Percentiles rank a stretch among this genome's conserved stretches.
Evolutionary conservation across 2,888 invertebrate genomes (phyloP).

Genomic region (Stenodema calcarata): DNA sequence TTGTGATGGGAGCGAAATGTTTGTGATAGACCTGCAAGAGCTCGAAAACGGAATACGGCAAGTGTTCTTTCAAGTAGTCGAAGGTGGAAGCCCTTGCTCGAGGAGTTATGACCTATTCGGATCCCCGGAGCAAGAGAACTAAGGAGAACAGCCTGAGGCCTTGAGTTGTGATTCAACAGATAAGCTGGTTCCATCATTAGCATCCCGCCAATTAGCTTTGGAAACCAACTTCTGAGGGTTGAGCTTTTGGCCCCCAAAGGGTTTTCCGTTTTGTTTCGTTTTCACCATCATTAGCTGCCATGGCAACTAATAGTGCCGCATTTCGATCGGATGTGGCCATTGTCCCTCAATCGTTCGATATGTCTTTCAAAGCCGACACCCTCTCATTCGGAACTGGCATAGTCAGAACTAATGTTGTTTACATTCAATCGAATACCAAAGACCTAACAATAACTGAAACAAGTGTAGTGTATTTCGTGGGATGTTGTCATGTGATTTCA

Average conservation of each 20-base stretch:
- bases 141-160: slow-evolving; percentile 33
- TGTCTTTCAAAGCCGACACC: not conserved
- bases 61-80: not conserved
- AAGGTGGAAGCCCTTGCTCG: not conserved
- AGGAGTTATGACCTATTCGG: slow-evolving; percentile 28
- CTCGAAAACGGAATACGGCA: not conserved
- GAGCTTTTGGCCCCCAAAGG: not conserved
- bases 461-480: not conserved
- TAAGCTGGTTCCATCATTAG: slow-evolving; percentile 39
- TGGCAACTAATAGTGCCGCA: slow-evolving; percentile 35
- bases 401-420: not conserved
- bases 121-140: not conserved
- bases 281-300: slow-evolving; percentile 46
- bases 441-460: not conserved
- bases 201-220: slow-evolving; percentile 31
- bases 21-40: not conserved
- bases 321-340: slow-evolving; percentile 41
- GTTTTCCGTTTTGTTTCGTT: slow-evolving; percentile 42
- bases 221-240: slow-evolving; percentile 22
- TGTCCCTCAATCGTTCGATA: slow-evolving; percentile 32
- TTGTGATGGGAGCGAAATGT: not conserved
- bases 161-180: slow-evolving; percentile 38
- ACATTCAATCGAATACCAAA: not conserved
- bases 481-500: too few relatives aligned
- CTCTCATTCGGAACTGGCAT: not conserved